Percentiles rank a stretch among this genome's conserved stretches.
These are phyloP conservation scores for Drosophila multiciliata DNA, from an alignment of 2,888 invertebrate species.

Conservation along the genomic window DNA sequence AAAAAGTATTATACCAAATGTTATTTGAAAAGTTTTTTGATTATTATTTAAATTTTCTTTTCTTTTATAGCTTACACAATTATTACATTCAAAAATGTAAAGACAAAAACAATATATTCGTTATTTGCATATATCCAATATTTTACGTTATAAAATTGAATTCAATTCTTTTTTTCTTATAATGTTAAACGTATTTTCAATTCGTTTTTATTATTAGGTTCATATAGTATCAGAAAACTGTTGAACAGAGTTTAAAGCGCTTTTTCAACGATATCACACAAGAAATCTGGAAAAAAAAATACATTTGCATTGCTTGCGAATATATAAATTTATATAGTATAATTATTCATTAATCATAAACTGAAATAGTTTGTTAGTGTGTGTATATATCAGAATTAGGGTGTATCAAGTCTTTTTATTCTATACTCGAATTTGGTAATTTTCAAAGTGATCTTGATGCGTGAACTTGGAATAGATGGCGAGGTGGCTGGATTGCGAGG, in stretches of 20 bases:
- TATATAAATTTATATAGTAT: neutral
- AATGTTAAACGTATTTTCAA: slow-evolving; percentile 1
- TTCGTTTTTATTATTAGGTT: neutral
- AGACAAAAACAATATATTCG: neutral
- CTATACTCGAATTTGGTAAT: neutral
- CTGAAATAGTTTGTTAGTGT: neutral
- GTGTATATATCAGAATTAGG: neutral
- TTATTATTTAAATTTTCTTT: neutral
- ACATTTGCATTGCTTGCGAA: neutral
- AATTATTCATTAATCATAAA: neutral
- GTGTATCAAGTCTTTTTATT: neutral
- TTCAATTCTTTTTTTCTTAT: neutral
- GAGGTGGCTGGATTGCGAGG: neutral
- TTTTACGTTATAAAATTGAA: neutral
- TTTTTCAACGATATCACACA: neutral
- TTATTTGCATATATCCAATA: neutral
- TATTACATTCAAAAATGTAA: neutral
- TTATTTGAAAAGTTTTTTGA: slow-evolving; percentile 23
- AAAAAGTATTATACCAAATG: slow-evolving; percentile 41
- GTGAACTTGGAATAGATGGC: neutral
- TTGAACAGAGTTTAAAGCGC: neutral
- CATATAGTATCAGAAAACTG: neutral
- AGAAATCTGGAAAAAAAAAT: neutral
- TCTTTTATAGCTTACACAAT: neutral
- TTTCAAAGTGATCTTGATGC: neutral